Percentiles rank a stretch among this genome's conserved stretches.
Evolutionary conservation across 30 jellyfish, hydroid and myxozoan species (phyloP).

Genomic region (Cassiopea xamachana): DNA sequence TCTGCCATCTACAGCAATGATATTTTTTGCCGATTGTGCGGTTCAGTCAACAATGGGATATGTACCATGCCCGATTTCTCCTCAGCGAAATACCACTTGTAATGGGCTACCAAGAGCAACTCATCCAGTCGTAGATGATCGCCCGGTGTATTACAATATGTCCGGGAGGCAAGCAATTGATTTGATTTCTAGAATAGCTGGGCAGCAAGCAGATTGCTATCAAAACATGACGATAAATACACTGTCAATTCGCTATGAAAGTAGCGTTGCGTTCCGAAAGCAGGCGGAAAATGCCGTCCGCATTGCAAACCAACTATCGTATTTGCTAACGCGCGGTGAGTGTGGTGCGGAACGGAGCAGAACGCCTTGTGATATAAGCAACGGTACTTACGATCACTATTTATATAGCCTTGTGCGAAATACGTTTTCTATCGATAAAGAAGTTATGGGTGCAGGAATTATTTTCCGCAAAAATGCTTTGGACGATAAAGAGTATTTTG

Average conservation of each 20-base stretch:
- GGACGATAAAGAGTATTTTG: conserved; percentile 34
- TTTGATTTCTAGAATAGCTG: not conserved
- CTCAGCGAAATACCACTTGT: not conserved
- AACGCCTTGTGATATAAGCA: not conserved
- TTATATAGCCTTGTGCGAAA: conserved; percentile 29
- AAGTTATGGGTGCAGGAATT: conserved; percentile 42
- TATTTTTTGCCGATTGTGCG: not conserved
- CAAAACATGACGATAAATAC: not conserved
- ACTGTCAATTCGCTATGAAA: conserved; percentile 57
- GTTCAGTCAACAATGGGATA: not conserved
- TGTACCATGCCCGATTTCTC: not conserved
- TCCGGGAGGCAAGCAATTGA: conserved; percentile 55
- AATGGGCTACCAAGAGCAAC: conserved; percentile 14
- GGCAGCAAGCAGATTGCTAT: conserved; percentile 12
- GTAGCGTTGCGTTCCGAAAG: conserved; percentile 29
- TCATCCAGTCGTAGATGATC: conserved; percentile 3
- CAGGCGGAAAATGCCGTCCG: conserved; percentile 73
- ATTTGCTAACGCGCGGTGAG: conserved; percentile 57
- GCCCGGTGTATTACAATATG: conserved; percentile 47
- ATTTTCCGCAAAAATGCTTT: conserved; percentile 25
- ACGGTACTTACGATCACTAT: not conserved
- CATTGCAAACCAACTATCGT: conserved; percentile 63
- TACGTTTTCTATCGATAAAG: conserved; percentile 11
- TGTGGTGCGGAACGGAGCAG: conserved; percentile 38
- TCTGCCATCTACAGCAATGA: not conserved